These are phyloP conservation scores for Serripes groenlandicus DNA, from an alignment of 2,888 invertebrate species.

Conservation along the genomic window DNA sequence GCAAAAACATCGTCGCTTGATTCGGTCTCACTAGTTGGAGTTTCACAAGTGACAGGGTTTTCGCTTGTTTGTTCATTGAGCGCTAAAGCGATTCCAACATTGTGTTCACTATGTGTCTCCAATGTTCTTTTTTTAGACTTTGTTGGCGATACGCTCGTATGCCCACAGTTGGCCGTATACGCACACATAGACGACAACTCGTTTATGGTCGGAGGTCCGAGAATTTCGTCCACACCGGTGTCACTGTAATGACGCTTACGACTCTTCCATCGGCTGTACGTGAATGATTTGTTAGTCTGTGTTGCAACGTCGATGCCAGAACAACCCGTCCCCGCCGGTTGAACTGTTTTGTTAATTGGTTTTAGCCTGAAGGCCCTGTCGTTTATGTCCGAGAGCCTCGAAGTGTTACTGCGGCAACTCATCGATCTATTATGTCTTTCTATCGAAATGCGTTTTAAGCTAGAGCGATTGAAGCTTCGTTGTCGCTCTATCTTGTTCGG, in stretches of 20 bases:
- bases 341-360: neutral
- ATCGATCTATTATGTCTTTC: neutral
- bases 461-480: conserved; percentile 1
- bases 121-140: neutral
- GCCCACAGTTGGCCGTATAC: neutral
- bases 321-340: neutral
- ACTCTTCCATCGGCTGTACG: conserved; percentile 33
- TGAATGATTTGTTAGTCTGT: conserved; percentile 56
- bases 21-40: conserved; percentile 5
- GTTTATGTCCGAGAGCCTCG: neutral
- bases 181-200: neutral
- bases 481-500: neutral
- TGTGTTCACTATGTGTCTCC: neutral
- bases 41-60: neutral
- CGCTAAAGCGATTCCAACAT: neutral
- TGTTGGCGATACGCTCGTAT: neutral
- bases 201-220: conserved; percentile 8
- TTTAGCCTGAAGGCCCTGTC: neutral
- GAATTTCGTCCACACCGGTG: conserved; percentile 23
- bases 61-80: conserved; percentile 1
- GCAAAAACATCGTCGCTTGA: conserved; percentile 36
- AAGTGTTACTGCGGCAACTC: neutral
- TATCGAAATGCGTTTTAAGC: neutral
- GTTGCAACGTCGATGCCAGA: conserved; percentile 36
- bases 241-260: conserved; percentile 45